These are phyloP conservation scores for Hyles euphorbiae DNA, from an alignment of 1,140 invertebrate species.

Conservation along the genomic window DNA sequence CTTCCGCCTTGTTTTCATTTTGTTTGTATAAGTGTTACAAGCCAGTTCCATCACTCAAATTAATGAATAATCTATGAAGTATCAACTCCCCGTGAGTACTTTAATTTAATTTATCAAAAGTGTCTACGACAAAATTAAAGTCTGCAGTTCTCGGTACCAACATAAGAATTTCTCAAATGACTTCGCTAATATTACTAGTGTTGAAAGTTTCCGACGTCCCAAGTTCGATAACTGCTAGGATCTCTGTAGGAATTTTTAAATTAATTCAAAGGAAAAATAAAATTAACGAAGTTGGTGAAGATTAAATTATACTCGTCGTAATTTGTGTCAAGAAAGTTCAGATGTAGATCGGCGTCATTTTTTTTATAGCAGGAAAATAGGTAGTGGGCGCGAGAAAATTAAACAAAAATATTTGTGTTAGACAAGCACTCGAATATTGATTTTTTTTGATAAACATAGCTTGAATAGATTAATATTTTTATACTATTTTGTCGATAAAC, in stretches of 20 bases:
- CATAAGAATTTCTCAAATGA: conserved; percentile 48
- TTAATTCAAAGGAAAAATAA: conserved; percentile 70
- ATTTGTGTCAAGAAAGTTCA: conserved; percentile 60
- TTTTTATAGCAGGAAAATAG: conserved; percentile 13
- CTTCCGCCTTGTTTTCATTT: no score
- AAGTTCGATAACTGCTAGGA: conserved; percentile 62
- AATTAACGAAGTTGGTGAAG: conserved; percentile 56
- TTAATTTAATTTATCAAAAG: not conserved
- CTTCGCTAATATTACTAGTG: conserved; percentile 58
- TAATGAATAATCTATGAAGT: not conserved
- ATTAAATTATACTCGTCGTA: conserved; percentile 62
- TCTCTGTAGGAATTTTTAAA: conserved; percentile 64
- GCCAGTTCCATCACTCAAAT: not conserved
- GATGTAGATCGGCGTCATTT: conserved; percentile 41
- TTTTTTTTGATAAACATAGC: no score
- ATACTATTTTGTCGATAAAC: no score
- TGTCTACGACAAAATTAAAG: conserved; percentile 18
- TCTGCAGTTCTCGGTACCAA: conserved; percentile 22
- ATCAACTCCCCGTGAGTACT: no score
- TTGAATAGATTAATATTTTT: no score
- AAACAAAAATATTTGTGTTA: conserved; percentile 1
- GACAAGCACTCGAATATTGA: no score
- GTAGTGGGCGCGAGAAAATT: not conserved
- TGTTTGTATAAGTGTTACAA: no score
- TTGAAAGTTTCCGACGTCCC: conserved; percentile 57